Base-by-base conservation (phyloP, 2,113 vertebrate species). In the Sturnira hondurensis region DNA sequence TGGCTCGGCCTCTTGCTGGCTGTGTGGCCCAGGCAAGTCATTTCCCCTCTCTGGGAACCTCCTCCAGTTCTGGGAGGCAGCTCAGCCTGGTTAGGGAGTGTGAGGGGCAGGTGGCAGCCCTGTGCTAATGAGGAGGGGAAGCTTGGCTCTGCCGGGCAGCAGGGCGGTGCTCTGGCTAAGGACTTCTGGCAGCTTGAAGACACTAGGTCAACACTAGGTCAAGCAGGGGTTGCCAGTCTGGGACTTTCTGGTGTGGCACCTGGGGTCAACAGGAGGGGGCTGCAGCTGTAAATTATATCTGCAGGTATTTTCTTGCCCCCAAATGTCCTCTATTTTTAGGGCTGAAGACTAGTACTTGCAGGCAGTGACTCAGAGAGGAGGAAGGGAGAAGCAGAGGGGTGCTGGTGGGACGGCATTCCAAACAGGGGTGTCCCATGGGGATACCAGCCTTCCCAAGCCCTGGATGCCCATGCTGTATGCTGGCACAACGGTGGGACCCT, bases 321-420 rank as follows among this genome's bases (percentile, higher is more conserved):
- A 52, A 89, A 96, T 24, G 16, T 67, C 28, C 80, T 93, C 92
- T 97, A 43, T 86, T 94, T 86, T 95, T 95, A 95, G 92, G 67
- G 28, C 74, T 83, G 52, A 45, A 91, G 93, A 83, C 73, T 78
- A 41, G 43, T 41, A 63, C 50, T 92, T 68, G 63, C 11, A 95
- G 74, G 81, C 70, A 88, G 83, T 95, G 94, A 92, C 86, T 96
- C 89, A 91, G 85, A 61, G 50, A 91, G 61, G 70, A 80, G 4
- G n/a, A 52, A 91, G 45, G n/a, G 43, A 92, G 70, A 83, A 54
- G 50, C 56, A 20, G 33, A 76, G 78, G 67, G 88, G 76, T 85
- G 41, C 89, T 61, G 14, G 24, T 74, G 28, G 68, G 43, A 67
- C 96, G 82, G 70, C 50, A 88, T 56, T 78, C 78, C 20, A 61